These are phyloP conservation scores for Platypus cylindrus DNA, from an alignment of 2,888 invertebrate genomes.

Conservation along the genomic window DNA sequence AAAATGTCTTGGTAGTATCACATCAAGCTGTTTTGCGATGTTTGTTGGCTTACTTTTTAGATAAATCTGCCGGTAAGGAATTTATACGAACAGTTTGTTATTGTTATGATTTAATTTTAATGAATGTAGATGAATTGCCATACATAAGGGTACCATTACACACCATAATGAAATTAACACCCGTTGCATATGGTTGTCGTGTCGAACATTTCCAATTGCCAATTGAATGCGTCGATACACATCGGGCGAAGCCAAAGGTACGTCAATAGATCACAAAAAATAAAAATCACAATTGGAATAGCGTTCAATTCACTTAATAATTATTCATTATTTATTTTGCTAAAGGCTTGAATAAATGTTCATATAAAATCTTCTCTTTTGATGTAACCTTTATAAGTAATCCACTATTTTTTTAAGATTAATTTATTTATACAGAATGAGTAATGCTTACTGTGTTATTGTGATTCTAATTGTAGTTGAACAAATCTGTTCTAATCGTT, in stretches of 20 bases:
- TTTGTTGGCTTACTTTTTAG: constrained; percentile 92
- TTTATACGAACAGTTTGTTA: background rate
- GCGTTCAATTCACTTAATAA: too few relatives aligned
- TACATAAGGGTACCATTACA: constrained; percentile 86
- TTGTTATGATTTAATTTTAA: background rate
- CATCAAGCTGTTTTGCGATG: constrained; percentile 96
- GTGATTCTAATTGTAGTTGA: too few relatives aligned
- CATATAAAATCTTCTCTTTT: too few relatives aligned
- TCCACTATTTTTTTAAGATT: too few relatives aligned
- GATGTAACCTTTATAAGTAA: too few relatives aligned
- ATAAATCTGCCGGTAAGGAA: constrained; percentile 75
- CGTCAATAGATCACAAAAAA: too few relatives aligned
- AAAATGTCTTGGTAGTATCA: constrained; percentile 89
- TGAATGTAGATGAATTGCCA: constrained; percentile 63
- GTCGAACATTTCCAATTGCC: constrained; percentile 87
- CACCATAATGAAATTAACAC: constrained; percentile 92
- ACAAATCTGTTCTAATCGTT: too few relatives aligned
- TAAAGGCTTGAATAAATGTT: too few relatives aligned
- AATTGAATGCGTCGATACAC: constrained; percentile 92
- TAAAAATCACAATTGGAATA: too few relatives aligned
- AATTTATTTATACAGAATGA: too few relatives aligned
- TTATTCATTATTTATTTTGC: too few relatives aligned
- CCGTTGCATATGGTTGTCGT: constrained; percentile 96
- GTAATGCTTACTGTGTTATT: too few relatives aligned
- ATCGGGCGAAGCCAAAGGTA: constrained; percentile 81